phyloP scores from a whole-genome alignment of 2,888 invertebrate species.

The Acholoe squamosa region DNA sequence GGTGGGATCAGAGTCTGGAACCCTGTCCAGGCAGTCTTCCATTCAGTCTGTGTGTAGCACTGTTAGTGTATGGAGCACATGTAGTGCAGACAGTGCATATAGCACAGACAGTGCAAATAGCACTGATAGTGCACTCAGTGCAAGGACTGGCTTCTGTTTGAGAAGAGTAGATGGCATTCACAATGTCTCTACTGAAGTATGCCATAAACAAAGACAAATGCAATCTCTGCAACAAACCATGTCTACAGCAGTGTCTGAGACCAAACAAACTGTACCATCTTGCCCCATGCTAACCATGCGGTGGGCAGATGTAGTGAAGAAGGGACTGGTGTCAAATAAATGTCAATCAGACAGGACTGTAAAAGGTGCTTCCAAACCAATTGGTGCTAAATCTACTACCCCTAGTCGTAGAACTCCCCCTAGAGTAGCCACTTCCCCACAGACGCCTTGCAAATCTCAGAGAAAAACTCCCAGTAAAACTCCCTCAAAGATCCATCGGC shows the following conservation, averaged over 20 bases:
- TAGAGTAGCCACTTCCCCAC: neutral
- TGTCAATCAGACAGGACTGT: conserved; percentile 24
- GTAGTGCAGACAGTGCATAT: neutral
- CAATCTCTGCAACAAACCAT: neutral
- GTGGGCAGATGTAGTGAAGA: conserved; percentile 50
- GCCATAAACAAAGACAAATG: neutral
- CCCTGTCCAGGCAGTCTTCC: conserved; percentile 33
- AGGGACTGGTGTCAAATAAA: neutral
- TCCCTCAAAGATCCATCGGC: neutral
- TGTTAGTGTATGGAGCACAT: neutral
- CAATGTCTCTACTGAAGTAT: too few species aligned
- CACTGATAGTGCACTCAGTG: neutral
- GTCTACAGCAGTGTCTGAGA: neutral
- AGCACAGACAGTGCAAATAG: neutral
- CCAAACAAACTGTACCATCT: neutral
- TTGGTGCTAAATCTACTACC: neutral
- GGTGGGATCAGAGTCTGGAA: conserved; percentile 22
- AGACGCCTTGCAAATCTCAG: neutral
- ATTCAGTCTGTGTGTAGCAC: conserved; percentile 21
- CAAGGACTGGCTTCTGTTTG: neutral
- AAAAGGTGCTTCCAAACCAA: neutral
- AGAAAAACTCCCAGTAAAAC: neutral
- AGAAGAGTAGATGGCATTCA: too few species aligned
- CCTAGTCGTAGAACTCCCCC: neutral
- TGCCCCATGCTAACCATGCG: neutral